Percentiles rank a stretch among this genome's conserved stretches.
phyloP scores from a whole-genome alignment of 2,113 vertebrate genomes.

The Amphilophus citrinellus region DNA sequence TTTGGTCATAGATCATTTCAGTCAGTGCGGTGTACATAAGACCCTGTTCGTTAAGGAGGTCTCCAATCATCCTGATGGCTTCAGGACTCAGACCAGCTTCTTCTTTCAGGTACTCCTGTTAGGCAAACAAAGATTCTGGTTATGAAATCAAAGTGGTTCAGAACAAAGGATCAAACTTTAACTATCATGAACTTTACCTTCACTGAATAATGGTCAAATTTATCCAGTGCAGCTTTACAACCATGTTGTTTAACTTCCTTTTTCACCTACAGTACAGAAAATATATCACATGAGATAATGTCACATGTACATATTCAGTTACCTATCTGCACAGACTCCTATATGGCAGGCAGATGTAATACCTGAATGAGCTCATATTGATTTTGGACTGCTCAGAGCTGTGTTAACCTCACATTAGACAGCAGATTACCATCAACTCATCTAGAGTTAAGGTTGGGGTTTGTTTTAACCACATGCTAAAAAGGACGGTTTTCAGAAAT shows the following conservation, averaged over 20 bases:
- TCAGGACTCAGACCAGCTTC: slow-evolving; percentile 62
- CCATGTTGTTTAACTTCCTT: neutral
- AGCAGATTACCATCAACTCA: neutral
- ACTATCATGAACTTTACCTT: slow-evolving; percentile 14
- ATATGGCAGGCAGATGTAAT: neutral
- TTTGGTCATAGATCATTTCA: slow-evolving; percentile 70
- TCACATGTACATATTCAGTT: neutral
- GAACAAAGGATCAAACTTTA: neutral
- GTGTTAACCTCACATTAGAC: neutral
- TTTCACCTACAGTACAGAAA: slow-evolving; percentile 22
- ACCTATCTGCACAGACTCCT: neutral
- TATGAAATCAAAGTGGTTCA: neutral
- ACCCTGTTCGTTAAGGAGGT: slow-evolving; percentile 73
- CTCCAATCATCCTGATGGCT: slow-evolving; percentile 77
- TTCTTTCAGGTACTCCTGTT: slow-evolving; percentile 22
- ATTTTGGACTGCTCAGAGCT: neutral
- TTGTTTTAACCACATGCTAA: no score
- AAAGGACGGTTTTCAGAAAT: no score
- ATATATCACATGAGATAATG: rapidly evolving
- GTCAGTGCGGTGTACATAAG: slow-evolving; percentile 65
- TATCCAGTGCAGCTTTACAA: slow-evolving; percentile 4
- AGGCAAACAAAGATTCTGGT: neutral
- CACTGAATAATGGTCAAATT: slow-evolving; percentile 44
- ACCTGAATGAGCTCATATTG: neutral
- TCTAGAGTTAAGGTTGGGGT: neutral